Conservation (phyloP, 2,113 vertebrate genomes). For the Xyrauchen texanus region DNA sequence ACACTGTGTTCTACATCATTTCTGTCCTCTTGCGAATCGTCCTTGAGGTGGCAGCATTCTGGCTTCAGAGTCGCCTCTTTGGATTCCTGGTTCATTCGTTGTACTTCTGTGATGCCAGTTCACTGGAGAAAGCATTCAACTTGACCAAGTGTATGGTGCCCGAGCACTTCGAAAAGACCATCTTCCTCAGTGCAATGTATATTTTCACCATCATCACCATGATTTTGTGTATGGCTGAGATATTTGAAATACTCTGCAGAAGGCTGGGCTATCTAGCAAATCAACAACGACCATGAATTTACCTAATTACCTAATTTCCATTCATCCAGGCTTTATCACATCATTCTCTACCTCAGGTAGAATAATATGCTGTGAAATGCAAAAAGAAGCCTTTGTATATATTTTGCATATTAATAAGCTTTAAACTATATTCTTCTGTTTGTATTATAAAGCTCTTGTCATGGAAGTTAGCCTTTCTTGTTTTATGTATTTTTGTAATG, state of each 20-base stretch:
- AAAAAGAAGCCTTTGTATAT: background rate
- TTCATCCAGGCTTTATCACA: slow-evolving; percentile 12
- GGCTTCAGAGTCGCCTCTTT: slow-evolving; percentile 81
- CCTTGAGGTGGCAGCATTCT: slow-evolving; percentile 77
- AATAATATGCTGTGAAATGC: background rate
- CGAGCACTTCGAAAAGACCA: slow-evolving; percentile 82
- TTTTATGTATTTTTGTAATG: too few relatives aligned
- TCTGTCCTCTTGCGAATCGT: slow-evolving; percentile 77
- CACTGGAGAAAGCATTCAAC: slow-evolving; percentile 69
- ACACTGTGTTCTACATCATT: slow-evolving; percentile 72
- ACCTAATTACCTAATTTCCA: slow-evolving; percentile 11
- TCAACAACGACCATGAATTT: slow-evolving; percentile 51
- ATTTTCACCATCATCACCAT: slow-evolving; percentile 78
- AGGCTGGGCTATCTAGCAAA: slow-evolving; percentile 68
- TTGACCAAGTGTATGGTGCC: slow-evolving; percentile 73
- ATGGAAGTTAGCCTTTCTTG: too few relatives aligned
- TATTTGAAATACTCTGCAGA: slow-evolving; percentile 79
- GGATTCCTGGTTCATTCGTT: slow-evolving; percentile 75
- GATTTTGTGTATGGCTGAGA: slow-evolving; percentile 71
- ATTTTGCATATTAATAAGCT: slow-evolving; percentile 3
- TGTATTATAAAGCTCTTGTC: too few relatives aligned
- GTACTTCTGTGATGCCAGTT: slow-evolving; percentile 70
- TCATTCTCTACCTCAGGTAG: background rate
- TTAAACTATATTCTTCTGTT: too few relatives aligned
- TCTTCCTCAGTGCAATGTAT: slow-evolving; percentile 80